Percentiles rank a stretch among this genome's conserved stretches.
Evolutionary conservation across 2,888 invertebrate species (phyloP).

Genomic region (Hecatera dysodea): DNA sequence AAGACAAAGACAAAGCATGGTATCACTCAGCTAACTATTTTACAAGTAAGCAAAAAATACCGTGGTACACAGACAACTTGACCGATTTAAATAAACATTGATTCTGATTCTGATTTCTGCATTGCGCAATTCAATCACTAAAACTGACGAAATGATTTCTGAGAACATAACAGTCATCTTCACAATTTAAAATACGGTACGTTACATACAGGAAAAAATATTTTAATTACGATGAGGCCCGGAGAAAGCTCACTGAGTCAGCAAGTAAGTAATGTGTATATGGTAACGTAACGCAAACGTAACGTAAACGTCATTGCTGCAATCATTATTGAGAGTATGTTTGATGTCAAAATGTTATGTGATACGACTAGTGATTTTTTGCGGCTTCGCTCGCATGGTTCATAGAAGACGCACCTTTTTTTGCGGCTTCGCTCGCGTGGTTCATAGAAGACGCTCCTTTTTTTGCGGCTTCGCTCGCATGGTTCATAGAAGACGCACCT

Average conservation of each 20-base stretch:
- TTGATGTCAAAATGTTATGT: constrained; percentile 5
- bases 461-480: too few species aligned
- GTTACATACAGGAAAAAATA: constrained; percentile 24
- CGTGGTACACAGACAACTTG: background rate
- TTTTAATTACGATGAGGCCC: constrained; percentile 13
- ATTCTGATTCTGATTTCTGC: too few species aligned
- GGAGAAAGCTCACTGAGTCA: constrained; percentile 52
- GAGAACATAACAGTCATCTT: constrained; percentile 22
- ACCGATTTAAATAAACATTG: constrained; percentile 9
- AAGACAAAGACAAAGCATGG: too few species aligned
- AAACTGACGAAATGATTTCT: constrained; percentile 13
- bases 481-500: too few species aligned
- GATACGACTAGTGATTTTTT: background rate
- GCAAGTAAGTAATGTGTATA: constrained; percentile 16
- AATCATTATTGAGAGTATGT: background rate
- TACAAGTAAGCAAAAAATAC: background rate
- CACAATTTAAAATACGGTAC: constrained; percentile 17
- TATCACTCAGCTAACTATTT: background rate
- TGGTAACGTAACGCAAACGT: constrained; percentile 17
- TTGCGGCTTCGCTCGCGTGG: too few species aligned
- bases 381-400: background rate
- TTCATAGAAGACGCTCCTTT: too few species aligned
- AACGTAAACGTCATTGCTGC: constrained; percentile 14
- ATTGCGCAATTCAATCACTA: constrained; percentile 8
- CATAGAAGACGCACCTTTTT: too few species aligned